These are phyloP conservation scores for Rhinogobius similis DNA, from an alignment of 2,113 vertebrate species.

Conservation along the genomic window DNA sequence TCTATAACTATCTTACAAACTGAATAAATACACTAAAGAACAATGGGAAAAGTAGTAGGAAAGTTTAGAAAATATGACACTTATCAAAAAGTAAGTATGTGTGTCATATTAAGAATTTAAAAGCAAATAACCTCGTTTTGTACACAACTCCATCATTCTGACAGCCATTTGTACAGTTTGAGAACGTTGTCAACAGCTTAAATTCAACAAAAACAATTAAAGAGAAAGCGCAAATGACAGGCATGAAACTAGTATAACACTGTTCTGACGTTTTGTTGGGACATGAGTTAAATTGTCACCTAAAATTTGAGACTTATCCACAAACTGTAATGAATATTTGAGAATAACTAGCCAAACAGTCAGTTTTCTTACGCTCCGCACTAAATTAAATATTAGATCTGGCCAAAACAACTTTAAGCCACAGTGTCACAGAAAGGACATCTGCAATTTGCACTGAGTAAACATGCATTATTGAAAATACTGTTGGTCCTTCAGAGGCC, in stretches of 20 bases:
- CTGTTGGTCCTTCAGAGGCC: slow-evolving; percentile 14
- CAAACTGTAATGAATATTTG: neutral
- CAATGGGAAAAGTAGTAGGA: neutral
- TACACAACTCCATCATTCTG: neutral
- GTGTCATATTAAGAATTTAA: neutral
- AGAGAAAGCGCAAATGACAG: neutral
- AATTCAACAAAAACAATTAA: neutral
- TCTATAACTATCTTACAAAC: no score
- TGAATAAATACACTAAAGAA: no score
- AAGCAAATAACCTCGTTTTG: neutral
- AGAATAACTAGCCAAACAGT: neutral
- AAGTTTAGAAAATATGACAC: neutral
- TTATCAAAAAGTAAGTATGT: neutral
- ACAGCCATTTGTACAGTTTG: neutral
- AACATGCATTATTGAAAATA: slow-evolving; percentile 11
- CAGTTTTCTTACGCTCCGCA: neutral
- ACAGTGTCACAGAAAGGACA: neutral
- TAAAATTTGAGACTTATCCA: neutral
- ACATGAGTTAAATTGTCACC: neutral
- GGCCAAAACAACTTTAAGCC: neutral
- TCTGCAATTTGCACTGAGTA: neutral
- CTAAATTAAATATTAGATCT: neutral
- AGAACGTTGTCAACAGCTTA: neutral
- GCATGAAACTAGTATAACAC: neutral
- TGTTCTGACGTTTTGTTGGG: neutral